phyloP scores from a whole-genome alignment of 2,797 vertebrate species.

The Scolopax rusticola region DNA sequence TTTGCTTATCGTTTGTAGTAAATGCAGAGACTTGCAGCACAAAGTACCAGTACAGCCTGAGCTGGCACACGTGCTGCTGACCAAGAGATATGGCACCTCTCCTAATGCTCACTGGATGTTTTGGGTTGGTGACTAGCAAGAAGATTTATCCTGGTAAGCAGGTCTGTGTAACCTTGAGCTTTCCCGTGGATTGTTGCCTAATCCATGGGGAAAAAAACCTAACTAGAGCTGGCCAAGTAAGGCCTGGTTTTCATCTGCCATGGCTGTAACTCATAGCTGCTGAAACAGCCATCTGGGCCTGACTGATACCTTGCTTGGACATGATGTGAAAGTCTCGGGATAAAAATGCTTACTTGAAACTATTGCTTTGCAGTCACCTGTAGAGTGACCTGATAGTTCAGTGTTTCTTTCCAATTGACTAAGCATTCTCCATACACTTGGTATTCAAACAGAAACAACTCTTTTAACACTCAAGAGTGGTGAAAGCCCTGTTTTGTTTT shows the following conservation, averaged over 20 bases:
- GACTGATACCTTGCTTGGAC: background rate
- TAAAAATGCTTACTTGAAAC: background rate
- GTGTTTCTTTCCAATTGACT: background rate
- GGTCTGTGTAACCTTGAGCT: background rate
- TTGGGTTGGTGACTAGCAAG: background rate
- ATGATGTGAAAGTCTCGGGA: background rate
- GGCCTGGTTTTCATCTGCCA: background rate
- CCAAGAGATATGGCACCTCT: background rate
- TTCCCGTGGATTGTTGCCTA: background rate
- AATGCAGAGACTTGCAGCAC: background rate
- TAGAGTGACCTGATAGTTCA: background rate
- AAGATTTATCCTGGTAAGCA: background rate
- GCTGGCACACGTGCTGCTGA: background rate
- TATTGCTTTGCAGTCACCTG: background rate
- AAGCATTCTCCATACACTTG: background rate
- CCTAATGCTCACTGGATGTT: background rate
- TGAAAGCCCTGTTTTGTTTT: background rate
- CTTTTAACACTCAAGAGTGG: background rate
- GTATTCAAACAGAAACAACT: background rate
- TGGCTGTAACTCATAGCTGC: background rate
- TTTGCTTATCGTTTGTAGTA: slow-evolving; percentile 30
- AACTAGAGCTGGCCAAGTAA: background rate
- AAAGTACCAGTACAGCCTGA: background rate
- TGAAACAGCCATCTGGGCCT: background rate
- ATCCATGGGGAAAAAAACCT: background rate